Percentiles rank a stretch among this genome's conserved stretches.
These are phyloP conservation scores for Menura novaehollandiae DNA, from an alignment of 2,113 vertebrate species.

Conservation along the genomic window DNA sequence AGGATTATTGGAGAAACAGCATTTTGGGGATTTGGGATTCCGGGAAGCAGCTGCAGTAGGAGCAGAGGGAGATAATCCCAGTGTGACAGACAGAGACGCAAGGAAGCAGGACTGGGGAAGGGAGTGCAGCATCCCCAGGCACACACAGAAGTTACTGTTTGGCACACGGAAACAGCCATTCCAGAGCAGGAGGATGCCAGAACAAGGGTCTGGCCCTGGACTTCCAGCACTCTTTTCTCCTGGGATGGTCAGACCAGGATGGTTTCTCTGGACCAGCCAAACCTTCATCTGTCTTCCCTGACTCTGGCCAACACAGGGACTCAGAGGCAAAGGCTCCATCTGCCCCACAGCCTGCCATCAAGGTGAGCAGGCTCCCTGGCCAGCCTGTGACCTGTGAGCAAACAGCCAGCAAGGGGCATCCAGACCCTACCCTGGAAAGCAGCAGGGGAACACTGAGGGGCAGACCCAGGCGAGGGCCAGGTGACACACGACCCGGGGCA, in stretches of 20 bases:
- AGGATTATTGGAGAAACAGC: slow-evolving; percentile 45
- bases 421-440: neutral
- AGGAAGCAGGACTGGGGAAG: neutral
- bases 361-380: neutral
- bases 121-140: neutral
- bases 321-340: neutral
- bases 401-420: neutral
- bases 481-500: accelerated
- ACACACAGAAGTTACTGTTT: neutral
- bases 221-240: neutral
- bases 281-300: neutral
- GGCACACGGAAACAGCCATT: neutral
- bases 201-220: neutral
- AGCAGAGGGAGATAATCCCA: slow-evolving; percentile 50
- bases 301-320: neutral
- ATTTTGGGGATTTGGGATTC: slow-evolving; percentile 54
- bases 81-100: neutral
- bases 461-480: neutral
- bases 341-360: neutral
- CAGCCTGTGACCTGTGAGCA: accelerated
- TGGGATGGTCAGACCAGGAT: neutral
- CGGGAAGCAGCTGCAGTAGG: slow-evolving; percentile 16
- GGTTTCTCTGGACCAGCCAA: neutral
- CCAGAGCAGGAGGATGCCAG: neutral
- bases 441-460: accelerated